Evolutionary conservation across 2,113 vertebrate species (phyloP).

Genomic region (Colinus virginianus): DNA sequence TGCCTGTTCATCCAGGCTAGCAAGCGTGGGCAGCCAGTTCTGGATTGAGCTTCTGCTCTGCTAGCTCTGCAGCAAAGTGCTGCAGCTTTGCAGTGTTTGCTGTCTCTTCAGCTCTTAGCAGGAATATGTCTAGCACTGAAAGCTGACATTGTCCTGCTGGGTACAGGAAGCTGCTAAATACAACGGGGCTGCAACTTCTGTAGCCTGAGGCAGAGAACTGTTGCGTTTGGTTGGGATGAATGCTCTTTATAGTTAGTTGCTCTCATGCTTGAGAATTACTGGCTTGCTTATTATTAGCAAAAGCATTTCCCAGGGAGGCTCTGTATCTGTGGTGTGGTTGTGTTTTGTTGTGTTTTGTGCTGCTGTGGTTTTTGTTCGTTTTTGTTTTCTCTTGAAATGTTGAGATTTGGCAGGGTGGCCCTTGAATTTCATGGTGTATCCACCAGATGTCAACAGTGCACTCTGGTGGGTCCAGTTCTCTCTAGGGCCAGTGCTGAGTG

Average conservation of each 20-base stretch:
- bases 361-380: not conserved
- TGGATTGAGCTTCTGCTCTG: not conserved
- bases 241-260: not conserved
- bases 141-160: not conserved
- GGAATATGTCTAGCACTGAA: not conserved
- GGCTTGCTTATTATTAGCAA: not conserved
- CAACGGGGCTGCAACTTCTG: not conserved
- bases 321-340: not conserved
- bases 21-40: not conserved
- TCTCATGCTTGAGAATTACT: not conserved
- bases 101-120: not conserved
- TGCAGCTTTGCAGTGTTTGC: not conserved
- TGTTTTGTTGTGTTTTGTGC: not conserved
- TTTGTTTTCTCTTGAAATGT: not conserved
- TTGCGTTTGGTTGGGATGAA: accelerated
- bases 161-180: not conserved
- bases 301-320: not conserved
- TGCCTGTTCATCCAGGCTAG: not conserved
- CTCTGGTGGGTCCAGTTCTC: not conserved
- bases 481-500: accelerated
- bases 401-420: not conserved
- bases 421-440: slow-evolving; percentile 11
- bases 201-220: not conserved
- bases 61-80: not conserved
- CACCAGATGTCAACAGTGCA: slow-evolving; percentile 66